Conservation (phyloP, 2,113 vertebrate genomes). For the Pedionomus torquatus region DNA sequence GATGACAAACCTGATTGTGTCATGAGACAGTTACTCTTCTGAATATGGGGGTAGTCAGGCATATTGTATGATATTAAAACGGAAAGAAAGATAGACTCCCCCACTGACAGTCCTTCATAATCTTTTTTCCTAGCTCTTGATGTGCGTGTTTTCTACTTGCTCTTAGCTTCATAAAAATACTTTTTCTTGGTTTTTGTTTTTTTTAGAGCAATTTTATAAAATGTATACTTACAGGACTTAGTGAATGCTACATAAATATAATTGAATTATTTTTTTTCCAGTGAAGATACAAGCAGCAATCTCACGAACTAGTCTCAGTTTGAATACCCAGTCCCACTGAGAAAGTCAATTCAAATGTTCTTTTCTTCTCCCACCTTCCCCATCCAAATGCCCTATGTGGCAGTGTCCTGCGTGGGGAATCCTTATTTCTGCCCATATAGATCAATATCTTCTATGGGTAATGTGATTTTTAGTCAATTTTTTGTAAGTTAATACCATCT, state of each 20-base stretch:
- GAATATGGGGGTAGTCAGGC: constrained; percentile 27
- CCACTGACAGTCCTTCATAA: constrained; percentile 18
- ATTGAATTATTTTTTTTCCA: not conserved
- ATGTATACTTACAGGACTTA: not conserved
- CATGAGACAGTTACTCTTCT: constrained; percentile 7
- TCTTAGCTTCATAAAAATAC: not conserved
- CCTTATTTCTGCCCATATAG: not conserved
- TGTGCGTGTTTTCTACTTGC: not conserved
- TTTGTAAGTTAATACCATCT: not conserved
- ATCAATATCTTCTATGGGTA: not conserved
- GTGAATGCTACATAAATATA: not conserved
- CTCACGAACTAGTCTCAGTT: not conserved
- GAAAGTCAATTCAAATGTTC: not conserved
- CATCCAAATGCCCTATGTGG: not conserved
- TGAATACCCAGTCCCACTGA: not conserved
- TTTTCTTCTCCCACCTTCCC: not conserved
- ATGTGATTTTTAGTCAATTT: not conserved
- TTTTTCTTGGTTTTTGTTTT: not conserved
- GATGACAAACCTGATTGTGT: constrained; percentile 42
- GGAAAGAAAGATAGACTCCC: constrained; percentile 25
- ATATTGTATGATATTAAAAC: constrained; percentile 4
- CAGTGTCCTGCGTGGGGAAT: not conserved
- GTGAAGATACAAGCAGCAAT: not conserved
- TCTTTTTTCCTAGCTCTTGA: not conserved
- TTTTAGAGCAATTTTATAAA: not conserved